Base-by-base conservation (phyloP, 1,140 invertebrate genomes). In the Drosophila ogumai region DNA sequence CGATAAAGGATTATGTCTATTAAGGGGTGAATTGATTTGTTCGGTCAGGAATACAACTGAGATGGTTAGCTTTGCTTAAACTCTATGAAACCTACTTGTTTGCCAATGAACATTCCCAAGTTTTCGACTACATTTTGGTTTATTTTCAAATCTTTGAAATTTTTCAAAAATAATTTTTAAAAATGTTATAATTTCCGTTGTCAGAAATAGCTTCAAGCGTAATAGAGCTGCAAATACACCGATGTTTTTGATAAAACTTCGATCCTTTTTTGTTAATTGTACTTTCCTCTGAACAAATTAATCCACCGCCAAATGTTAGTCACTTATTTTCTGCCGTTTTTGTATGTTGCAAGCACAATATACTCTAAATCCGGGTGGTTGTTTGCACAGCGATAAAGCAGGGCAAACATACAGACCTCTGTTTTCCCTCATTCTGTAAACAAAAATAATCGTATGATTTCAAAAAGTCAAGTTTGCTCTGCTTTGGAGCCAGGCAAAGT, bases 261-360 rank as follows among this genome's bases (percentile, higher is more conserved):
- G 7, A 15, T 15, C 1, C 15, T 25, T 19, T 19, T 52, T 32
- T 34, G 28, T 6, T 10, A 4, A 3, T 6, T 50, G 28, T 32
- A 17, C 9, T 32, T 34, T 34, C 17, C 31, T 8, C 32, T 28
- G 34, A 52, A 69, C 36, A 67, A 69, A 67, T 69, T 63, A 65
- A 43, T 69, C n/a, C 63, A 44, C 61, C 28, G 34, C 50, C n/a
- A 15, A 38, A 43, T 73, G 49, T 75, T 65, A 55, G 55, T 66
- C 58, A 63, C 36, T 49, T 74, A 68, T 77, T 63, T 64, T 55
- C 52, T 76, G 59, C 81, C 75, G 66, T 82, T 82, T 82, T 49
- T 67, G 36, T 84, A 72, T 77, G 73, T 84, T 85, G 76, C 72
- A 77, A 75, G 60, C 64, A 65, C 56, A 61, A 65, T 58, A 61